Conservation (phyloP, 2,113 vertebrate genomes). For the Irena cyanogastra region DNA sequence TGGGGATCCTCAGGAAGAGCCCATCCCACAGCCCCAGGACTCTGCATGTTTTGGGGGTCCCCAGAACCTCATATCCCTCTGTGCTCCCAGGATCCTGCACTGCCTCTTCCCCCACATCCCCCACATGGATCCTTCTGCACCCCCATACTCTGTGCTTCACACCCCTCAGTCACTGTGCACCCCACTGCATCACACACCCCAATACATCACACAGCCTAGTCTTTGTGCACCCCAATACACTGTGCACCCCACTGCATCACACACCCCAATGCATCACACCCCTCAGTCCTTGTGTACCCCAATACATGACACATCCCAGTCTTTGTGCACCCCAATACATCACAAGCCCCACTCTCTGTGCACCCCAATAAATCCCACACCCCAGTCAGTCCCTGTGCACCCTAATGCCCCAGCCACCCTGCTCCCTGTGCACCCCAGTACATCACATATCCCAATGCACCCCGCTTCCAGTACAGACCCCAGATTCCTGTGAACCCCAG, state of each 20-base stretch:
- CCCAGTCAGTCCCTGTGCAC: no score
- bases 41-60: not conserved
- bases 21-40: not conserved
- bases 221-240: not conserved
- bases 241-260: not conserved
- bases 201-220: accelerated
- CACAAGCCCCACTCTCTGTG: no score
- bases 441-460: not conserved
- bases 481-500: not conserved
- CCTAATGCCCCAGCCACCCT: not conserved
- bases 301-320: no score
- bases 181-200: not conserved
- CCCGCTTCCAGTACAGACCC: not conserved
- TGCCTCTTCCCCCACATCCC: not conserved
- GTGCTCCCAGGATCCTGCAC: not conserved
- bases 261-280: not conserved
- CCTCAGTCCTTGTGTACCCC: not conserved
- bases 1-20: not conserved
- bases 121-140: not conserved
- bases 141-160: not conserved
- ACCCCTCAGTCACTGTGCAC: not conserved
- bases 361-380: not conserved
- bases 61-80: accelerated
- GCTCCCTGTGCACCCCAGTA: not conserved
- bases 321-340: not conserved